These are phyloP conservation scores for Bombus pascuorum DNA, from an alignment of 1,140 invertebrate genomes.

Conservation along the genomic window DNA sequence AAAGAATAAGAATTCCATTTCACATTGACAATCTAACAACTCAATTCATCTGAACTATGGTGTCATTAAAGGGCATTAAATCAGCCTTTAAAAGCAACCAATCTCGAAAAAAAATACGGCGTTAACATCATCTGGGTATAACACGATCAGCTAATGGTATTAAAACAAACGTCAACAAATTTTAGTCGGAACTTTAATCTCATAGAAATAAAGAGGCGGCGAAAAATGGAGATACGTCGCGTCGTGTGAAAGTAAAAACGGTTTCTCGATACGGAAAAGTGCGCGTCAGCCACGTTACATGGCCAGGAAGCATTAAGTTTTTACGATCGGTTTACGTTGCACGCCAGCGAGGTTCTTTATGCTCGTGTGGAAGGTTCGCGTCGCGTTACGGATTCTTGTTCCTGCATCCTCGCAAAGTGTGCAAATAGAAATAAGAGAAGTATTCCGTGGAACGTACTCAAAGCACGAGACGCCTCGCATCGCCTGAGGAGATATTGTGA, in stretches of 20 bases:
- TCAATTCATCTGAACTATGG: not conserved
- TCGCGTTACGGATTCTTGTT: constrained; percentile 46
- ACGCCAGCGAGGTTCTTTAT: not conserved
- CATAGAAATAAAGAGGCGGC: not conserved
- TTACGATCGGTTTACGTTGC: constrained; percentile 10
- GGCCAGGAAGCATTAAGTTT: not conserved
- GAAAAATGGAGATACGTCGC: not conserved
- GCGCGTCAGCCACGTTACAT: not conserved
- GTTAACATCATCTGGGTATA: too few relatives aligned
- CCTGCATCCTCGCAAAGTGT: not conserved
- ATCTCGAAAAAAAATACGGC: not conserved
- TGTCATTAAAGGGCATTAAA: not conserved
- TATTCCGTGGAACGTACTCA: constrained; percentile 5
- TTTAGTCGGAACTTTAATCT: not conserved
- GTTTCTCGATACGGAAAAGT: not conserved
- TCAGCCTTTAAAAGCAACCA: not conserved
- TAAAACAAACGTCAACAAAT: not conserved
- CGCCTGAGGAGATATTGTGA: constrained; percentile 43
- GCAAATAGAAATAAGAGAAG: constrained; percentile 52
- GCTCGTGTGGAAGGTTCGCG: not conserved
- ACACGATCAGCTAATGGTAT: not conserved
- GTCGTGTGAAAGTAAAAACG: not conserved
- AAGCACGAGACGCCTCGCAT: constrained; percentile 2
- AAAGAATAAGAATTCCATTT: too few relatives aligned
- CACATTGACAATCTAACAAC: not conserved